These are phyloP conservation scores for Meiosimyza platycephala DNA, from an alignment of 2,888 invertebrate genomes.

Conservation along the genomic window DNA sequence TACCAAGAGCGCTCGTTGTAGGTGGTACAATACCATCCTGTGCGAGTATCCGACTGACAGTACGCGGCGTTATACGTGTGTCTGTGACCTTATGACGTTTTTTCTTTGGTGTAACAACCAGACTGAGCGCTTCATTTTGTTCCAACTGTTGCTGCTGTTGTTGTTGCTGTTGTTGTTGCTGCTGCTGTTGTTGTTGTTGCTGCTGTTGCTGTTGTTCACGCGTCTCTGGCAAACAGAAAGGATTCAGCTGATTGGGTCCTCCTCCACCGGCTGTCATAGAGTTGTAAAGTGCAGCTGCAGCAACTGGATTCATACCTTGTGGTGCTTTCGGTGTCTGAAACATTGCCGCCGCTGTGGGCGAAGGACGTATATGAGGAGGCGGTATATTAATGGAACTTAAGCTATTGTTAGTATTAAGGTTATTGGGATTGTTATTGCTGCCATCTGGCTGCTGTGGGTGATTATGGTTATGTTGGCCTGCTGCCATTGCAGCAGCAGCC, in stretches of 20 bases:
- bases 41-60: slow-evolving; percentile 86
- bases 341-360: slow-evolving; percentile 78
- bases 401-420: slow-evolving; percentile 64
- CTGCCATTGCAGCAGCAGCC: slow-evolving; percentile 62
- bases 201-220: slow-evolving; percentile 80
- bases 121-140: slow-evolving; percentile 92
- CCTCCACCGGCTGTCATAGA: slow-evolving; percentile 72
- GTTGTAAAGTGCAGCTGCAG: slow-evolving; percentile 74
- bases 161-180: slow-evolving; percentile 62
- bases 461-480: slow-evolving; percentile 48
- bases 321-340: slow-evolving; percentile 89
- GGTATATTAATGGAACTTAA: slow-evolving; percentile 72
- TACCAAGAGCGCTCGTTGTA: slow-evolving; percentile 57
- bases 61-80: slow-evolving; percentile 90
- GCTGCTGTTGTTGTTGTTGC: slow-evolving; percentile 74
- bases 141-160: slow-evolving; percentile 78
- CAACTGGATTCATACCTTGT: slow-evolving; percentile 70
- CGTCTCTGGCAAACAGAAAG: slow-evolving; percentile 73
- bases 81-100: slow-evolving; percentile 98
- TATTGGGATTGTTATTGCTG: slow-evolving; percentile 44
- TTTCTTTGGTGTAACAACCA: slow-evolving; percentile 95
- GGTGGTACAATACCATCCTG: slow-evolving; percentile 83
- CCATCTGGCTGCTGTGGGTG: slow-evolving; percentile 41
- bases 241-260: slow-evolving; percentile 64
- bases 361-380: slow-evolving; percentile 76